Conservation (phyloP, 2,113 vertebrate genomes). For the Grallaria varia region DNA sequence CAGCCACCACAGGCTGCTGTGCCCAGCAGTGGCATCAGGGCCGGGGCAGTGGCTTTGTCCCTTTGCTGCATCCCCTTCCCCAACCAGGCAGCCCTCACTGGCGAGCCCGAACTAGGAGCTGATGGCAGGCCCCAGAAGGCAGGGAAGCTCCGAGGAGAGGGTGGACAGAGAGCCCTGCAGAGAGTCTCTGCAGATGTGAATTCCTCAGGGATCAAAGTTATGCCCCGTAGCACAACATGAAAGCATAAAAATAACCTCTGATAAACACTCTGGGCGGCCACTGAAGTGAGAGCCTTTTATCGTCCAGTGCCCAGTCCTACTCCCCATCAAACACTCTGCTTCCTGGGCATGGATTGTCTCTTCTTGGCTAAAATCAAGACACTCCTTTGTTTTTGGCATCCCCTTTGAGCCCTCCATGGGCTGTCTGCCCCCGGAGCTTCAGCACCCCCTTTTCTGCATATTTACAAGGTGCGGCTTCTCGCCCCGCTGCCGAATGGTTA, state of each 20-base stretch:
- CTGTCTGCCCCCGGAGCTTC: background rate
- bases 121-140: background rate
- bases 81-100: accelerated
- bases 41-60: background rate
- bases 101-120: background rate
- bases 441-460: background rate
- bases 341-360: background rate
- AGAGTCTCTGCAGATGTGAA: background rate
- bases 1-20: background rate
- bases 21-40: accelerated
- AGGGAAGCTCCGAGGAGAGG: background rate
- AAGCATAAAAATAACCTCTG: background rate
- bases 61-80: background rate
- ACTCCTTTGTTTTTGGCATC: background rate
- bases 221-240: background rate
- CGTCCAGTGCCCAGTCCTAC: background rate
- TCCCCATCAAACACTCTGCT: background rate
- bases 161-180: background rate
- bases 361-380: background rate
- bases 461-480: accelerated
- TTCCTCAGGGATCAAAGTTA: background rate
- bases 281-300: background rate
- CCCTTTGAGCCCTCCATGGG: background rate
- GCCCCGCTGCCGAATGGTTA: slow-evolving; percentile 65
- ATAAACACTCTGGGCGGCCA: accelerated